Base-by-base conservation (phyloP, 1,140 invertebrate genomes). In the Gryllus bimaculatus region DNA sequence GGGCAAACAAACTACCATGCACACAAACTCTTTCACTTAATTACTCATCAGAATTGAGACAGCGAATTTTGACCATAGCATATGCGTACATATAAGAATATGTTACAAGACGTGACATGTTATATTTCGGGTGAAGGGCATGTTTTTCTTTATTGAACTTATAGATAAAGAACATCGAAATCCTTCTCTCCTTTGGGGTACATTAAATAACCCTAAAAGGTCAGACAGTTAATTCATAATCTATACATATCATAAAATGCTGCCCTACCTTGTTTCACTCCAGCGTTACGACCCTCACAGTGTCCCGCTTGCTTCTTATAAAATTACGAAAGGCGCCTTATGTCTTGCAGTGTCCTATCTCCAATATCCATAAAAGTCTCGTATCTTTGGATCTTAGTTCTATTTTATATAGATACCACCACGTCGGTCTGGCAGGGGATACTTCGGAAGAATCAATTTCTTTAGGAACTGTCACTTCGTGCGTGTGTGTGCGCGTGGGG, bases 311-410 rank as follows among this genome's bases (percentile, higher is more conserved):
- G 54, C 18, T 18, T 66, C 18, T 66, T 10, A 66, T 10, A 66
- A 66, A 66, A 66, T 66, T 66, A 66, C 26, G 26, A 66, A 66
- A 18, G 54, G 10, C 54, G 7, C 54, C 54, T 66, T 66, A 10
- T 18, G 10, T 66, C 54, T 66, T 7, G 54, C 54, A 39, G 54
- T 66, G 54, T 66, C 54, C 54, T 66, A 10, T 66, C 54, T 66
- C 18, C 54, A 66, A 66, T 66, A 66, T 66, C 54, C 54, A 66
- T 66, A 66, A 66, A 66, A 66, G 54, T 66, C 54, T 66, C 54
- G 54, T 66, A 66, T 66, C 54, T 66, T 66, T 13, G 54, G 54
- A 18, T 66, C 54, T 66, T 66, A 66, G 54, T 66, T 66, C 54
- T 66, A 66, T 66, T 66, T 66, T 66, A 66, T 66, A 66, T 66